Evolutionary conservation across 2,888 invertebrate species (phyloP), one percentile per base, ranked within the genome.

Genomic region (Nephrocerus scutellatus): DNA sequence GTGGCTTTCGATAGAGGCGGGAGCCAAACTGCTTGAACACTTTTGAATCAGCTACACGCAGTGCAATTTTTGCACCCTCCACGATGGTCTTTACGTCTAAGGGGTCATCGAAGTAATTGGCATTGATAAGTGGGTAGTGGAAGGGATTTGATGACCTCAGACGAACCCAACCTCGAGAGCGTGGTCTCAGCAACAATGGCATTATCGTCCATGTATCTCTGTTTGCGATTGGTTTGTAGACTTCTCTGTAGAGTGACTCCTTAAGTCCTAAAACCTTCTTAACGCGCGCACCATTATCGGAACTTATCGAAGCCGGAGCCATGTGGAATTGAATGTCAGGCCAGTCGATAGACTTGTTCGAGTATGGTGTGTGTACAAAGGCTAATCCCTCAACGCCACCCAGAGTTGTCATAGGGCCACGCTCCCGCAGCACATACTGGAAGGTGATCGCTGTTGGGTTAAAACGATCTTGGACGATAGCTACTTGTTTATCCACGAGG

Each of bases 291-390:
- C 84, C 83, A 38, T 78, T 80, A 57, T 88, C 88, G 0, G 87
- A 86, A 41, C 82, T 82, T 25, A 88, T 80, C 1, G 85, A 86
- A 1, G 91, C 88, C 2, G 91, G 90, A 3, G 90, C 89, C 82
- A 92, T 90, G 57, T 92, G 91, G 54, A 91, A 86, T 55, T 92
- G 89, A 30, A 92, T 80, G 54, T 92, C 91, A 0, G 91, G 91
- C 77, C 85, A 87, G 46, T 81, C 75, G 2, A 80, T 77, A 3
- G 82, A 77, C 32, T 72, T 71, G 55, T 90, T 90, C 0, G 87
- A 88, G 52, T 79, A 85, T 45, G 80, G 82, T 0, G 91, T 89
- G 51, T 86, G 86, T 0, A 91, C 81, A 63, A 90, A 91, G 3
- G 84, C 90, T 36, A 90, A 70, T 0, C 87, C 89, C 70, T 91